Conservation (phyloP, 1,140 invertebrate species). For the Atta texana region DNA sequence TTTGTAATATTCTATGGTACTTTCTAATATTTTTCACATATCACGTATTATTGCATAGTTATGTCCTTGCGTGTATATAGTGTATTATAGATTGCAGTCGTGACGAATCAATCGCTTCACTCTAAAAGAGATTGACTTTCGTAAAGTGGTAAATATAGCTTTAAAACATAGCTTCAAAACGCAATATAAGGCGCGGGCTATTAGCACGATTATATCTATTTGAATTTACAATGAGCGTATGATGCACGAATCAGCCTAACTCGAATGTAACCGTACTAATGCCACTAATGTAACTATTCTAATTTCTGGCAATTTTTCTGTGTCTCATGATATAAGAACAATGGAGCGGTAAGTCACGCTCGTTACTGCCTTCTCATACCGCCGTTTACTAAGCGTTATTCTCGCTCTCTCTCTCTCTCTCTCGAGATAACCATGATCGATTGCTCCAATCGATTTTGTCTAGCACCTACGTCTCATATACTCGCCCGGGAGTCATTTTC, state of each 20-base stretch:
- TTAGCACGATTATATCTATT: constrained; percentile 18
- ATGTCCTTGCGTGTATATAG: neutral
- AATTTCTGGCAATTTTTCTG: constrained; percentile 27
- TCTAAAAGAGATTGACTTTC: constrained; percentile 15
- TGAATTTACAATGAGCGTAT: constrained; percentile 32
- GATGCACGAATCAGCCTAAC: constrained; percentile 8
- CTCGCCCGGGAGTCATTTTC: constrained; percentile 4
- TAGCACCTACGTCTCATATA: constrained; percentile 6
- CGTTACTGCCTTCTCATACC: constrained; percentile 24
- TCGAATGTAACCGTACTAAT: constrained; percentile 9
- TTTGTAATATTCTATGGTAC: neutral
- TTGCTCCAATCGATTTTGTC: neutral
- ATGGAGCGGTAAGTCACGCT: constrained; percentile 44
- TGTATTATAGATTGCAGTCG: neutral
- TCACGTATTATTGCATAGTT: neutral
- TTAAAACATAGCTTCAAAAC: constrained; percentile 3
- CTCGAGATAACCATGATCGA: constrained; percentile 6
- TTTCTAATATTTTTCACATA: neutral
- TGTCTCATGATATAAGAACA: constrained; percentile 16
- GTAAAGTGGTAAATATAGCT: constrained; percentile 7
- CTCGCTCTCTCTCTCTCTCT: constrained; percentile 8
- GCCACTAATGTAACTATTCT: constrained; percentile 26
- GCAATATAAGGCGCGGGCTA: constrained; percentile 2
- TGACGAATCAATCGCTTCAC: constrained; percentile 35
- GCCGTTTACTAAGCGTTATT: neutral